phyloP scores from a whole-genome alignment of 2,888 invertebrate species.

The Tyria jacobaeae region DNA sequence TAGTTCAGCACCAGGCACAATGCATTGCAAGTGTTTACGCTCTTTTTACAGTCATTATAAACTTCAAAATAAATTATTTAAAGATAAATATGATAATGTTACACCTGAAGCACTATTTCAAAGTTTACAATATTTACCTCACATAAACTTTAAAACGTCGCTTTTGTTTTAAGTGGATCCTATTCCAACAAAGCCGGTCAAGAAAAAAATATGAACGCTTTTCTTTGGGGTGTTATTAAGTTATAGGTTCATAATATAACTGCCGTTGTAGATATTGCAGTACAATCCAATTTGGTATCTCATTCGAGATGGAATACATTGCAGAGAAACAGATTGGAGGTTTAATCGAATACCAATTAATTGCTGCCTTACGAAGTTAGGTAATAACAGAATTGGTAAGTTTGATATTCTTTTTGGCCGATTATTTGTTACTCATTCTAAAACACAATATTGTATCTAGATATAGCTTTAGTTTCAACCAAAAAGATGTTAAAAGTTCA shows the following conservation, averaged over 20 bases:
- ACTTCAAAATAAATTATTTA: too few species aligned
- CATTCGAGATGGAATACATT: constrained; percentile 51
- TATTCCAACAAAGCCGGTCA: constrained; percentile 14
- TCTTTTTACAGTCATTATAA: too few species aligned
- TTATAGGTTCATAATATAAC: constrained; percentile 53
- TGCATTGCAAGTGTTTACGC: too few species aligned
- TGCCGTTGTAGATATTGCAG: constrained; percentile 55
- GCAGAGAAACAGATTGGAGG: constrained; percentile 62
- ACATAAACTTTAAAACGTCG: background rate
- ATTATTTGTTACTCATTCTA: background rate
- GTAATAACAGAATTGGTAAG: constrained; percentile 36
- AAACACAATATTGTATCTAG: too few species aligned
- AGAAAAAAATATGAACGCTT: constrained; percentile 24
- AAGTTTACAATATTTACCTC: too few species aligned
- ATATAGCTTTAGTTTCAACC: too few species aligned
- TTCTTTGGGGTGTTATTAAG: constrained; percentile 43
- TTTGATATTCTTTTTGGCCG: constrained; percentile 30
- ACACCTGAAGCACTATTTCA: too few species aligned
- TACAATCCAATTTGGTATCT: constrained; percentile 65
- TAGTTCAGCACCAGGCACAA: too few species aligned
- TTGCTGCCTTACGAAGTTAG: constrained; percentile 57
- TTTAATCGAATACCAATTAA: constrained; percentile 72
- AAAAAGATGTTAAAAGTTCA: too few species aligned
- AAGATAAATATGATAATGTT: too few species aligned
- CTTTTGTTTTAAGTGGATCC: background rate